Base-by-base conservation (phyloP, 1,140 invertebrate species). In the Acromyrmex heyeri region DNA sequence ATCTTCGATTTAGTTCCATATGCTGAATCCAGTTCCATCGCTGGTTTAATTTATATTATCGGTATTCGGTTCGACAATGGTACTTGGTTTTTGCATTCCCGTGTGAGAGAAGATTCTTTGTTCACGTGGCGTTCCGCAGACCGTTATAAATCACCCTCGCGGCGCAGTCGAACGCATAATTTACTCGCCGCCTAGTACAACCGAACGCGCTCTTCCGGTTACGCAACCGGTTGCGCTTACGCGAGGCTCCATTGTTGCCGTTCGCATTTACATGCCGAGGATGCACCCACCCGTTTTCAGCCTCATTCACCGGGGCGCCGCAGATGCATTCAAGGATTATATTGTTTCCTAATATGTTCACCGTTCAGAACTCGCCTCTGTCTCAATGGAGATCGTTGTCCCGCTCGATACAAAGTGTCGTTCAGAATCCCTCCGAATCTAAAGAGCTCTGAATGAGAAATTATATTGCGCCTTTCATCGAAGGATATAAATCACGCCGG, bases 161-260 rank as follows among this genome's bases (percentile, higher is more conserved):
- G 16, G 14, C 53, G 70, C 53, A 72, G 81, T 72, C 64, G 79
- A 61, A 78, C 73, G 81, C 86, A 90, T 90, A 90, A 81, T 87
- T 90, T 79, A 85, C 48, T 24, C n/a, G 10, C 34, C 65, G 53
- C 65, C 88, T n/a, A 34, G 72, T 44, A 72, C 59, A 81, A 48
- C 50, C 86, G 62, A 87, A 85, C 14, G 16, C 50, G 64, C 86
- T 82, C 86, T 91, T 91, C 89, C 89, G 89, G 88, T 90, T 90
- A 90, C 86, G 89, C 89, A 90, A 90, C 89, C 88, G 89, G 86
- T 90, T 87, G 89, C 79, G 88, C 86, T 79, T 90, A 90, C 86
- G 86, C 75, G 69, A n/a, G 50, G 16, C 70, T 38, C 86, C 89
- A 90, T 90, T 90, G 88, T 90, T 21, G 34, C 57, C 73, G 72